Conservation (phyloP, 2,888 invertebrate genomes). For the Drosophila percnosoma region DNA sequence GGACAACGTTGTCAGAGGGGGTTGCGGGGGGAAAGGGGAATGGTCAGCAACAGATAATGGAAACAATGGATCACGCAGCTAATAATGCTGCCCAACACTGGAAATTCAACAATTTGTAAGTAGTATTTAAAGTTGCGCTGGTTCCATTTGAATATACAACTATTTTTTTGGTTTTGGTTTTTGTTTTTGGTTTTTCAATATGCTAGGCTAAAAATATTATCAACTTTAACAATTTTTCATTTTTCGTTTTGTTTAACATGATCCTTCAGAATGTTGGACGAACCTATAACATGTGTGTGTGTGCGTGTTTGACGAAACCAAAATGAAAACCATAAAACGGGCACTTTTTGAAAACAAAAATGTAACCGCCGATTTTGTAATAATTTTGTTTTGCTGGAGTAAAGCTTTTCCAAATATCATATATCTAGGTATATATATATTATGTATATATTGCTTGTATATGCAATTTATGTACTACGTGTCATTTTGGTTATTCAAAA, state of each 20-base stretch:
- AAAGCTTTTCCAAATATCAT: constrained; percentile 69
- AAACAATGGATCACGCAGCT: constrained; percentile 76
- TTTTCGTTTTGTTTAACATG: constrained; percentile 52
- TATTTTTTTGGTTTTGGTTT: constrained; percentile 20
- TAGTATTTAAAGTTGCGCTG: constrained; percentile 67
- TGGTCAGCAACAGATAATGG: constrained; percentile 71
- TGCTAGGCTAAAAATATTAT: constrained; percentile 73
- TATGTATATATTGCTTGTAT: constrained; percentile 42
- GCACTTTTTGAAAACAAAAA: constrained; percentile 62
- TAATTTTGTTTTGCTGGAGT: constrained; percentile 42
- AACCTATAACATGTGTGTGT: constrained; percentile 65
- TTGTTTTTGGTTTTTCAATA: constrained; percentile 18
- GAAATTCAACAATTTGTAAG: constrained; percentile 67
- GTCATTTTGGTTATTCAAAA: constrained; percentile 38
- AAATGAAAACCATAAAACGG: constrained; percentile 61
- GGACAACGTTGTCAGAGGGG: constrained; percentile 61
- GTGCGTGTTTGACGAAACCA: constrained; percentile 61
- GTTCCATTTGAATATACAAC: constrained; percentile 43
- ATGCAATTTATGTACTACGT: constrained; percentile 53
- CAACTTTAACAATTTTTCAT: constrained; percentile 72
- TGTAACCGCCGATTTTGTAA: constrained; percentile 45
- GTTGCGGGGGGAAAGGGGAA: not conserved
- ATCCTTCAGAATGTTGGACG: constrained; percentile 48
- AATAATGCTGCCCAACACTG: constrained; percentile 71
- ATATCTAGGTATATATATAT: constrained; percentile 30